Evolutionary conservation across 2,888 invertebrate species (phyloP), one percentile per base, ranked within the genome.

Genomic region (Campoplex nolae): DNA sequence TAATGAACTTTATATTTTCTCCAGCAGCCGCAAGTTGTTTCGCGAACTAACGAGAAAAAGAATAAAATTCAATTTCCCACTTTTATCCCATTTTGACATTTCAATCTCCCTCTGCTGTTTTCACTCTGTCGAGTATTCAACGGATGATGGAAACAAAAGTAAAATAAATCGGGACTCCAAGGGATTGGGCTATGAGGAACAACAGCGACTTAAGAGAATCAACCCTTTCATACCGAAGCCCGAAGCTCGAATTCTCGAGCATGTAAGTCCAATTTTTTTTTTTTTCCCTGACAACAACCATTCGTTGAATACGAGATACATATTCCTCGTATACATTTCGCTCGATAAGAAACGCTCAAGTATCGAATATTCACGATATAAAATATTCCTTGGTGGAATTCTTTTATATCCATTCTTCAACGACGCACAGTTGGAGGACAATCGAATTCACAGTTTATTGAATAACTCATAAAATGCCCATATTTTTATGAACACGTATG

Each of bases 51-150:
- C 11, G n/a, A 28, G 11, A 28, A 16, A 23, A 42, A 56, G 70
- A 51, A 62, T 35, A 42, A 75, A 70, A 28, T 75, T 75, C 51
- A 51, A n/a, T 18, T 78, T 74, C 28, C 45, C n/a, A 67, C 67
- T 67, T 79, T 79, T 56, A 23, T 23, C 68, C 78, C 74, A 84
- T 79, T 42, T 23, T 23, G 54, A 48, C 74, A 74, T 84, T 84
- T 38, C 45, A 84, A 84, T 84, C 75, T 68, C 42, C 78, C 73
- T 35, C 23, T 23, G 56, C 23, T 9, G 56, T 23, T 56, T 23
- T 56, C 56, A 9, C 23, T 56, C 23, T 42, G 42, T 42, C 9
- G 7, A 42, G 42, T 42, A 42, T 42, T 42, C 9, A 42, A 8
- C 9, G 42, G 42, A 42, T 42, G 42, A 42, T 1, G 56, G 9